Evolutionary conservation across 2,113 vertebrate genomes (phyloP).

Genomic region (Ceuthmochares aereus): DNA sequence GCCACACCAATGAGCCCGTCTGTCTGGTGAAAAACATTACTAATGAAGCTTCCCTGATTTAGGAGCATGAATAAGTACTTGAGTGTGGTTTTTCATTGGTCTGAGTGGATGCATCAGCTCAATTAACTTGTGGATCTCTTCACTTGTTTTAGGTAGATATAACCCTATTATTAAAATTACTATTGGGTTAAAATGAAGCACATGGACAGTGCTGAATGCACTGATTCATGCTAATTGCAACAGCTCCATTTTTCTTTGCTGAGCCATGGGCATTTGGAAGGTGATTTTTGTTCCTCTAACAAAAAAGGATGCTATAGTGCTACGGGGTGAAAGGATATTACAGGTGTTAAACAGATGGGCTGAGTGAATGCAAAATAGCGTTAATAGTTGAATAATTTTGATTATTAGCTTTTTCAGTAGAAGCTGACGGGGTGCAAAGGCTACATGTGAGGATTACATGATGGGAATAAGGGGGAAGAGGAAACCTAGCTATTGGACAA

Average conservation of each 20-base stretch:
- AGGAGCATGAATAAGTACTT: background rate
- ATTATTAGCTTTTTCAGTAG: background rate
- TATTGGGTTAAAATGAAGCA: background rate
- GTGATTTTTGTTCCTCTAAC: background rate
- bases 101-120: background rate
- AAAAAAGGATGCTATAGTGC: background rate
- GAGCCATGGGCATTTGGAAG: background rate
- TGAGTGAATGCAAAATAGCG: background rate
- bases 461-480: background rate
- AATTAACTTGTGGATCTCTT: background rate
- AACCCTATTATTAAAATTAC: constrained; percentile 27
- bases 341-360: background rate
- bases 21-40: background rate
- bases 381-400: background rate
- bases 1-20: background rate
- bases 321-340: background rate
- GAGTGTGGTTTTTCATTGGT: fast-evolving
- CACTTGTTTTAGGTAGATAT: background rate
- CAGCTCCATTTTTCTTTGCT: background rate
- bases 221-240: background rate
- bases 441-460: background rate
- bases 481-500: background rate
- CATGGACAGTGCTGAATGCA: background rate
- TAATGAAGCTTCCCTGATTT: background rate
- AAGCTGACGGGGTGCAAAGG: background rate